Evolutionary conservation across 2,113 vertebrate genomes (phyloP), one percentile per base, ranked within the genome.

Genomic region (Empidonax alnorum): DNA sequence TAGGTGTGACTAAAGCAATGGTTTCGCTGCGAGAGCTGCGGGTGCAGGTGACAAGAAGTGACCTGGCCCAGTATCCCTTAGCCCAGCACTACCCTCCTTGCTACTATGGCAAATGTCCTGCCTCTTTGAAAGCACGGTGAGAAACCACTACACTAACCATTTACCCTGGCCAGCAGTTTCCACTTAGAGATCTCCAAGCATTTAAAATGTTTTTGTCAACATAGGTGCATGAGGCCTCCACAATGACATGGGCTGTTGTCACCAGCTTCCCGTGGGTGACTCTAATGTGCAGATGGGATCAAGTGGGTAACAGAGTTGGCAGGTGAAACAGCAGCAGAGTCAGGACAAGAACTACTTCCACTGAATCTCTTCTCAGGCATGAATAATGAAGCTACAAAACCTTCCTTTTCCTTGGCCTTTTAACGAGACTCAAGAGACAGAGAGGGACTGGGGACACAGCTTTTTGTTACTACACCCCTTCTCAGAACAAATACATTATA

Each of bases 11-110:
- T 93, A 89, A 94, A 2, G 2, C 24, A 11, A 46, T 93, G 65
- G 88, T 74, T 93, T 79, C 77, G 39, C 80, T 68, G 28, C 56
- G 80, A 49, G n/a, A 93, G 65, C 61, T 76, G 63, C 55, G 74
- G 84, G 69, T 53, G 46, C 41, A 67, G 72, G 53, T 78, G 56
- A 72, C 78, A 90, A 82, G 50, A 76, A 17, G 21, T 53, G 76
- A 69, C 56, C 49, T 49, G 53, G 61, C 44, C 21, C 67, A 65
- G 72, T 14, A 90, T 73, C 46, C 65, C 19, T 58, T 27, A 86
- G 35, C 35, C 37, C 59, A 78, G 35, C 0, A 0, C 80, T 83
- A 52, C 56, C 11, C 50, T 75, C 31, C 68, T 74, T 1, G 2
- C 28, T 53, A 66, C 24, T 24, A 17, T 31, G 65, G 77, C 44